Evolutionary conservation across 2,113 vertebrate species (phyloP).

Genomic region (Eidolon helvum): DNA sequence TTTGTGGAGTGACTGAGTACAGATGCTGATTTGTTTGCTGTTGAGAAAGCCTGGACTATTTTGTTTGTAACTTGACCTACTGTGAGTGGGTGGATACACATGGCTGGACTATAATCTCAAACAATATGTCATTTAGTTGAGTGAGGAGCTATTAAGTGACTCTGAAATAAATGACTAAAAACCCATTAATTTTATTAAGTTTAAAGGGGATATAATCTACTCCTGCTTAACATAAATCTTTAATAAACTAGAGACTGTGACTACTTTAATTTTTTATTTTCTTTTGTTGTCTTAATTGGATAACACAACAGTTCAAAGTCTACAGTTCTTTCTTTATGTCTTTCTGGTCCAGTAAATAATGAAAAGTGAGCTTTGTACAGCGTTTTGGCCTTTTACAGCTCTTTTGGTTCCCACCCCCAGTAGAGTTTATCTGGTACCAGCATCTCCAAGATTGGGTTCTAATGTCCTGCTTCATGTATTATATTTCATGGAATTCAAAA

Average conservation of each 20-base stretch:
- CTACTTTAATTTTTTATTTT: not conserved
- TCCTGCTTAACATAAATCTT: constrained; percentile 13
- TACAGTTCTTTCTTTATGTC: constrained; percentile 18
- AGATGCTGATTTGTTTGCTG: not conserved
- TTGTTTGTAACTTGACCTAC: constrained; percentile 40
- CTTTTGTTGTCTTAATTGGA: constrained; percentile 38
- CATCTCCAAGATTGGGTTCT: not conserved
- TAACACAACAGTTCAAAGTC: constrained; percentile 1
- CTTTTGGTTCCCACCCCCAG: not conserved
- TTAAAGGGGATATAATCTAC: not conserved
- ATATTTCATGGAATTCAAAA: not conserved
- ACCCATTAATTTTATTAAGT: not conserved
- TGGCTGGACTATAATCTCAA: constrained; percentile 12
- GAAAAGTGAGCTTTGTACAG: not conserved
- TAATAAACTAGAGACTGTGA: not conserved
- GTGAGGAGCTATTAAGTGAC: not conserved
- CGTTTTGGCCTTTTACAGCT: not conserved
- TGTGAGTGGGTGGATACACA: constrained; percentile 4
- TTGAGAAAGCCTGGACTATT: constrained; percentile 1
- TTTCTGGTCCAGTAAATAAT: constrained; percentile 33
- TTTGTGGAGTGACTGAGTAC: not conserved
- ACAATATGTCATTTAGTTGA: not conserved
- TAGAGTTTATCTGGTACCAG: not conserved
- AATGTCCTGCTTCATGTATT: not conserved
- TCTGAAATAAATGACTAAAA: constrained; percentile 31